Conservation (phyloP, 1,140 invertebrate species). For the Lepidurus arcticus region DNA sequence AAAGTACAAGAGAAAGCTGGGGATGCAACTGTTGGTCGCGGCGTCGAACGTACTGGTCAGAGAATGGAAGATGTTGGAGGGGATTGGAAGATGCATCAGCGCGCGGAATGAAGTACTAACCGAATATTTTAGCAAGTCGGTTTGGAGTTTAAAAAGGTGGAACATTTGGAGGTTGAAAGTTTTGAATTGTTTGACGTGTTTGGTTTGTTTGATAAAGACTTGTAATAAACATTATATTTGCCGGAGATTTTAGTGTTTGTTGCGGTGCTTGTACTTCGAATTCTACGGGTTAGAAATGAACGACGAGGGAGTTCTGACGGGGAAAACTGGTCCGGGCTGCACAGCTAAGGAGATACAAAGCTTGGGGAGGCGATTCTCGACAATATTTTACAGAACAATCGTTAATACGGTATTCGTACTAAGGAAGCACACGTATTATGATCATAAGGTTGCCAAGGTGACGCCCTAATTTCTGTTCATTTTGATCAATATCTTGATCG, state of each 20-base stretch:
- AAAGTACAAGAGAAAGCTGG: slow-evolving; percentile 19
- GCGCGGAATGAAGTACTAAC: not conserved
- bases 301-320: too few relatives aligned
- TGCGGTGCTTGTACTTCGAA: too few relatives aligned
- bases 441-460: slow-evolving; percentile 1
- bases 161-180: not conserved
- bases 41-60: slow-evolving; percentile 16
- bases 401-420: not conserved
- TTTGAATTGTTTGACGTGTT: not conserved
- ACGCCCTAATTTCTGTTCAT: not conserved
- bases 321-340: too few relatives aligned
- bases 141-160: not conserved
- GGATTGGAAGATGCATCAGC: not conserved
- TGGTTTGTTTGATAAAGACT: not conserved
- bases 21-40: slow-evolving; percentile 9
- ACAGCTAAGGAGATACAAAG: too few relatives aligned
- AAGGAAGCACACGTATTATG: not conserved
- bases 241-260: not conserved
- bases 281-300: too few relatives aligned
- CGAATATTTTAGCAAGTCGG: not conserved
- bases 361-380: too few relatives aligned
- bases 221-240: slow-evolving; percentile 20
- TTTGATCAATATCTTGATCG: not conserved
- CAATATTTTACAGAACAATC: too few relatives aligned
- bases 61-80: not conserved